Conservation (phyloP, 2,888 invertebrate genomes). For the Hyles lineata region DNA sequence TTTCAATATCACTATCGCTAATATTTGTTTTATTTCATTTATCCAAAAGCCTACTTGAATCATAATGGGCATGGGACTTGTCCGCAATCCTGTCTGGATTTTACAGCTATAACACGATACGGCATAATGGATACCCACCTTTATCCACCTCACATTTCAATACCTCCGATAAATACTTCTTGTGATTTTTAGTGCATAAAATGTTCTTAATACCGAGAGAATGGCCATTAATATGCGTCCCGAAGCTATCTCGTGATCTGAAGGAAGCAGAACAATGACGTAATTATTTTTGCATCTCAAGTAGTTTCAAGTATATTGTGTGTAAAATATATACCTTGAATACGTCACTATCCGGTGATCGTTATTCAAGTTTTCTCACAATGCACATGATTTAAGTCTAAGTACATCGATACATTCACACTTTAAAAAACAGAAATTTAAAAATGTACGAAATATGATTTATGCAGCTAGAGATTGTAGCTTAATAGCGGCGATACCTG, state of each 20-base stretch:
- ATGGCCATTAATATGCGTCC: slow-evolving; percentile 22
- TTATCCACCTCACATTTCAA: not conserved
- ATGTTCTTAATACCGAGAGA: slow-evolving; percentile 10
- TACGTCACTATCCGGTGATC: not conserved
- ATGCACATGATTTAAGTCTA: not conserved
- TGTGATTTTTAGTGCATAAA: slow-evolving; percentile 20
- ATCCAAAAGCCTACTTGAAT: too few species aligned
- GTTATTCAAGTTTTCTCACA: not conserved
- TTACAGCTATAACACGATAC: not conserved
- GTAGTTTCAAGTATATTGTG: slow-evolving; percentile 9
- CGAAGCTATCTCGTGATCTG: slow-evolving; percentile 8
- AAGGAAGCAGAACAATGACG: slow-evolving; percentile 19
- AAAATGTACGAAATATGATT: too few species aligned
- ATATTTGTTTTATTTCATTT: too few species aligned
- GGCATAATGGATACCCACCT: not conserved
- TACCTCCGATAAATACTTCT: slow-evolving; percentile 22
- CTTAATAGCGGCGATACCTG: too few species aligned
- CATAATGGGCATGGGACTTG: too few species aligned
- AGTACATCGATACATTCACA: too few species aligned
- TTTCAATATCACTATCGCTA: too few species aligned
- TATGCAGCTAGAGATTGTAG: too few species aligned
- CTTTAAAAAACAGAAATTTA: too few species aligned
- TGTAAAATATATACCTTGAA: not conserved
- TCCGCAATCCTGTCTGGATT: not conserved
- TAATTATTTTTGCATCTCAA: slow-evolving; percentile 27